phyloP scores from a whole-genome alignment of 2,797 vertebrate genomes.

The Avahi laniger region DNA sequence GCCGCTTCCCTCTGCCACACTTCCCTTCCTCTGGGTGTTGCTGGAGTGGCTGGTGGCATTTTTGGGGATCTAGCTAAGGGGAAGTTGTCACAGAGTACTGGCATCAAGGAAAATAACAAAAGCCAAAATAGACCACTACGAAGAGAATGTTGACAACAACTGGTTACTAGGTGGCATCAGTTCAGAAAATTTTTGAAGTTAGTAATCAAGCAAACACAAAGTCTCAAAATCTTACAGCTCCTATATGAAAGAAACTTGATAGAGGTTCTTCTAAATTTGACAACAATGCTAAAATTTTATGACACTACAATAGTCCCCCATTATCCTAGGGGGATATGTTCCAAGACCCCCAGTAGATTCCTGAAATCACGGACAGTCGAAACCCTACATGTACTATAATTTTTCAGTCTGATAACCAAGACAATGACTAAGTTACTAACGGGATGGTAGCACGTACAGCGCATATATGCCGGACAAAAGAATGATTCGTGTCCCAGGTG shows the following conservation, averaged over 20 bases:
- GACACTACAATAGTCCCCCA: not conserved
- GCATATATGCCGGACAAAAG: not conserved
- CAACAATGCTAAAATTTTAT: not conserved
- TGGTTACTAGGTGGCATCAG: not conserved
- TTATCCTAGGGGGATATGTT: not conserved
- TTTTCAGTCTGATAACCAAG: not conserved
- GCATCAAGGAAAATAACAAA: not conserved
- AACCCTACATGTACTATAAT: not conserved
- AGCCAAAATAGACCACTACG: not conserved
- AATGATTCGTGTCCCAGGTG: accelerated
- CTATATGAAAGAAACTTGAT: not conserved
- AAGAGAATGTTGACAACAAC: not conserved
- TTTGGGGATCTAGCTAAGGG: not conserved
- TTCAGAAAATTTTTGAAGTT: not conserved
- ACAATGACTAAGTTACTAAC: not conserved
- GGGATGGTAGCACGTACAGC: not conserved
- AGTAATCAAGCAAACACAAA: not conserved
- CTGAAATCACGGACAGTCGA: not conserved
- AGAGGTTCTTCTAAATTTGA: not conserved
- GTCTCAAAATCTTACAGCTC: not conserved
- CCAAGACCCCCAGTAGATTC: not conserved
- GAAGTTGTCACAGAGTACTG: not conserved
- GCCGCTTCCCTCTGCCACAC: not conserved
- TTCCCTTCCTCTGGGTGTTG: not conserved
- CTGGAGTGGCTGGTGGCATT: not conserved